Conservation (phyloP, 2,113 vertebrate species). For the Oriolus oriolus region DNA sequence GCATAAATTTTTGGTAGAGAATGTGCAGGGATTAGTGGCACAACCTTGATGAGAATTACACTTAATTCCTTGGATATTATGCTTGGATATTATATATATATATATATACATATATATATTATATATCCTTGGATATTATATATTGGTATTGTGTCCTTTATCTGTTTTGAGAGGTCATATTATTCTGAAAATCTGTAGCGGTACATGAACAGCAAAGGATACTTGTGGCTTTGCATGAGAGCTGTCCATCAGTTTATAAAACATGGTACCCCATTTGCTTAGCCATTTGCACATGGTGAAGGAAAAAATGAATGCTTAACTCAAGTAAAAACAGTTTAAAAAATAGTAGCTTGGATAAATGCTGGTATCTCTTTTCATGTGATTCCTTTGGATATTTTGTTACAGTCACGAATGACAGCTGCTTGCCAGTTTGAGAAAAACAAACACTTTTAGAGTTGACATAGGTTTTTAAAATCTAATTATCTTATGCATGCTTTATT, state of each 20-base stretch:
- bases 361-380: background rate
- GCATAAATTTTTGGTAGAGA: background rate
- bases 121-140: background rate
- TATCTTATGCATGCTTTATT: background rate
- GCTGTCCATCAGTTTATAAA: background rate
- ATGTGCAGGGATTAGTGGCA: background rate
- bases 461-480: background rate
- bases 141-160: background rate
- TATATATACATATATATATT: too few relatives aligned
- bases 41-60: background rate
- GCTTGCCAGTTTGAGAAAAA: background rate
- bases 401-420: background rate
- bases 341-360: background rate
- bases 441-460: background rate
- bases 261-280: background rate
- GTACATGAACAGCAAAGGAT: background rate
- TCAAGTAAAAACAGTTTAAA: background rate
- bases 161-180: background rate
- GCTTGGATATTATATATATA: too few relatives aligned
- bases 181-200: background rate
- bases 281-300: background rate
- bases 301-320: background rate
- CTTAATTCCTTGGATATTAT: background rate
- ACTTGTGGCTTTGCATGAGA: background rate
- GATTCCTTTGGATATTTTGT: background rate